Conservation (phyloP, 2,888 invertebrate genomes). For the Harpalus rufipes region DNA sequence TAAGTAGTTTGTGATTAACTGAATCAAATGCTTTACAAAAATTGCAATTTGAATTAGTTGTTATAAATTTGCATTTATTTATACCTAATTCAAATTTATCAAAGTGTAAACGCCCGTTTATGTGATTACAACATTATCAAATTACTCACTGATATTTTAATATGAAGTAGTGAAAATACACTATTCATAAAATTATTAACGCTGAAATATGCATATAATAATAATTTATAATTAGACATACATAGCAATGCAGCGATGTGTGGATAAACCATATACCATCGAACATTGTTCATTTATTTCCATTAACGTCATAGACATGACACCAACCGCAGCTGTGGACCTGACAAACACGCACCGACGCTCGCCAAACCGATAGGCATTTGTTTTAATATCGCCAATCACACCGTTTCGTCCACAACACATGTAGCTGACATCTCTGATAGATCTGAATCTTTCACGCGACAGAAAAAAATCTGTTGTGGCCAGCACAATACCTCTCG, state of each 20-base stretch:
- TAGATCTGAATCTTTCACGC: conserved; percentile 9
- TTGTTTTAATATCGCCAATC: conserved; percentile 43
- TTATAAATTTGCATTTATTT: background rate
- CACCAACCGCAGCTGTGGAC: conserved; percentile 1
- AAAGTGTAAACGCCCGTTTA: background rate
- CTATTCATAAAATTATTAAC: conserved; percentile 67
- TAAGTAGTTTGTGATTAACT: no score
- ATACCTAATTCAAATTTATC: background rate
- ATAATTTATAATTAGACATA: conserved; percentile 30
- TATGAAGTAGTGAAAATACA: conserved; percentile 68
- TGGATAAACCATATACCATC: conserved; percentile 9
- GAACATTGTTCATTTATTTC: conserved; percentile 43
- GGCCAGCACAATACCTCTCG: no score
- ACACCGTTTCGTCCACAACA: conserved; percentile 34
- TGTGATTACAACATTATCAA: background rate
- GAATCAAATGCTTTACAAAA: no score
- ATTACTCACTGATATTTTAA: background rate
- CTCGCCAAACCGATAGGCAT: conserved; percentile 40
- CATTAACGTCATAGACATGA: conserved; percentile 37
- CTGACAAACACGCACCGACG: conserved; percentile 38
- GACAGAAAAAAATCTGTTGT: no score
- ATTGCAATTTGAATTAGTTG: no score
- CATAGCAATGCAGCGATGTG: background rate
- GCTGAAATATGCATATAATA: background rate
- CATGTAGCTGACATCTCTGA: conserved; percentile 34